Evolutionary conservation across 1,140 invertebrate species (phyloP), one percentile per base, ranked within the genome.

Genomic region (Drosophila parvula): DNA sequence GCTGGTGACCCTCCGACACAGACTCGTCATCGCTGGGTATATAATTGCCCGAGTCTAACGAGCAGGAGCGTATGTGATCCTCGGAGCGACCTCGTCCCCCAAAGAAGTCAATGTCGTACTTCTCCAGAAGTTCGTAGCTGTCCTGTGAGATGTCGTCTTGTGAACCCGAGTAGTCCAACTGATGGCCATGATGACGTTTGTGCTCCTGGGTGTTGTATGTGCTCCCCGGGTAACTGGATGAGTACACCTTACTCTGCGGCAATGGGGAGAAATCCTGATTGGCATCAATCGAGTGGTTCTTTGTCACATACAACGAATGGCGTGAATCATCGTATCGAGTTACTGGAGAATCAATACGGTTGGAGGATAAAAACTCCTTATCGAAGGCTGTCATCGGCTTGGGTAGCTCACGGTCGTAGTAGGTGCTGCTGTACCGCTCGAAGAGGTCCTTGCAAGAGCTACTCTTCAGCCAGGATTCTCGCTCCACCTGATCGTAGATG

Each of bases 91-190:
- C 74, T 22, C 86, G 86, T 28, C 82, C 85, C 62, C 93, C 92
- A 45, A 93, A 93, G 68, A 93, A 93, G 79, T 95, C 94, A 86
- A 95, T 94, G 77, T 95, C 94, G 69, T 94, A 95, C 74, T 95
- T 95, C 91, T 97, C 96, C 44, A 97, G 93, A 14, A 97, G 91
- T 85, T 98, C 97, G 91, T 97, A 98, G 74, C 96, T 97, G 92
- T 97, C 97, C 91, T 97, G 97, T 11, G 96, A 97, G 5, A 97
- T 92, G 92, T 98, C 96, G 89, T 97, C 97, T 90, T 97, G 96
- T 2, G 96, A 96, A 34, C 95, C 95, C 53, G 94, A 94, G 48
- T 94, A 92, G 57, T 94, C 93, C 67, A 93, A 79, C 77, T 93
- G 88, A 50, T 93, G 92, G 92, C 95, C 92, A 94, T 94, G 79